Percentiles rank a stretch among this genome's conserved stretches.
These are phyloP conservation scores for Oryzias celebensis DNA, from an alignment of 2,113 vertebrate species.

Conservation along the genomic window DNA sequence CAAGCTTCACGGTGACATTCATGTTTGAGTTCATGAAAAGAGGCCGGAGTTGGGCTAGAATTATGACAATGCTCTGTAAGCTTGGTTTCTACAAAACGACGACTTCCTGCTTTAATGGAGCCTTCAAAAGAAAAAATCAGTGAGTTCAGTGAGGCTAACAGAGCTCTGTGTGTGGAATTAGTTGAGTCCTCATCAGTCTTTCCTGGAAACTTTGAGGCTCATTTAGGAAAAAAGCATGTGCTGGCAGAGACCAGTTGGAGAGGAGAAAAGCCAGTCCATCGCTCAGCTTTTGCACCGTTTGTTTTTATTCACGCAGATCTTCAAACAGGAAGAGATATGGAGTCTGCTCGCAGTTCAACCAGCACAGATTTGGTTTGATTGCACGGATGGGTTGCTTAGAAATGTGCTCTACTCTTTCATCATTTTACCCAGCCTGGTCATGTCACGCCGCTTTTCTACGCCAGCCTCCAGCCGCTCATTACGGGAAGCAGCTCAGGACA, in stretches of 20 bases:
- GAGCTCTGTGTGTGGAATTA: conserved; percentile 24
- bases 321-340: conserved; percentile 12
- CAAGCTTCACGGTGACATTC: conserved; percentile 28
- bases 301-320: background rate
- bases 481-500: conserved; percentile 16
- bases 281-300: conserved; percentile 14
- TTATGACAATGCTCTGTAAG: conserved; percentile 8
- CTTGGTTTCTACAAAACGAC: background rate
- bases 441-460: background rate
- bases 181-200: conserved; percentile 11
- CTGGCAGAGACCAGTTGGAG: conserved; percentile 24
- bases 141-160: conserved; percentile 40
- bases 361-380: conserved; percentile 12
- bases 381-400: conserved; percentile 11
- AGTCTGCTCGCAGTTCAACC: conserved; percentile 5
- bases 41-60: conserved; percentile 14
- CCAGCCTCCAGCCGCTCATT: conserved; percentile 5
- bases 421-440: background rate
- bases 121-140: conserved; percentile 22
- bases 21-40: conserved; percentile 19
- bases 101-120: conserved; percentile 1
- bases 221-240: conserved; percentile 62
- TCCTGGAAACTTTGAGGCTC: conserved; percentile 45
- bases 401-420: conserved; percentile 33
- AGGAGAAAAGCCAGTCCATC: conserved; percentile 27